Base-by-base conservation (phyloP, 2,113 vertebrate species). In the Brachirus orientalis region DNA sequence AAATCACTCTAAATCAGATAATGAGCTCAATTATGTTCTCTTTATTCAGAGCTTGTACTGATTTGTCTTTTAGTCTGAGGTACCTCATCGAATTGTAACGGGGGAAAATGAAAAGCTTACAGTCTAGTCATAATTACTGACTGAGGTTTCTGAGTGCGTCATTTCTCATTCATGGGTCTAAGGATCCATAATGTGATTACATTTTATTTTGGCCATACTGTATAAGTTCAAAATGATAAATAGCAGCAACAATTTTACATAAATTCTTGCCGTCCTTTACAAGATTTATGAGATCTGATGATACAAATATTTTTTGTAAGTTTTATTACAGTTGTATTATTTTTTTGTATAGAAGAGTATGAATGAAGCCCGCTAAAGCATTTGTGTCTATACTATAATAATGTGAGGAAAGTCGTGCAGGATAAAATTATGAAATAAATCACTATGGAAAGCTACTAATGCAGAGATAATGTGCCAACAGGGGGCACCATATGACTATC, bases 381-480 rank as follows among this genome's bases (percentile, higher is more conserved):
- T 28, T 1, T 28, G 1, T 28, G 6, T 28, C 28, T 28, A 28
- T 28, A 6, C 28, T 28, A 28, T 1, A 62, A n/a, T n/a, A n/a
- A n/a, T n/a, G n/a, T n/a, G n/a, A n/a, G n/a, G n/a, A n/a, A n/a
- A 67, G 36, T 22, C 2, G 41, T n/a, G 16, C 10, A 71, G 17
- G 7, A 3, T 18, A 47, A 47, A 63, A 61, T 20, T 51, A 6
- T 36, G 44, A 28, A 35, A 41, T 48, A 10, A 65, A 50, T 63
- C 19, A 22, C 35, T 3, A 19, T 60, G 14, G 40, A 59, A 63
- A 46, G n/a, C 35, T 45, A 36, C 4, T n/a, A 18, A 38, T 75
- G 35, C 51, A 45, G 55, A 28, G 41, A 35, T 50, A n/a, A 43
- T 37, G 14, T 75, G 22, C 69, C 58, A 81, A 47, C 59, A 83